Evolutionary conservation across 92 coral and sea anemone genomes (phyloP).

Genomic region (Heteractis magnifica): DNA sequence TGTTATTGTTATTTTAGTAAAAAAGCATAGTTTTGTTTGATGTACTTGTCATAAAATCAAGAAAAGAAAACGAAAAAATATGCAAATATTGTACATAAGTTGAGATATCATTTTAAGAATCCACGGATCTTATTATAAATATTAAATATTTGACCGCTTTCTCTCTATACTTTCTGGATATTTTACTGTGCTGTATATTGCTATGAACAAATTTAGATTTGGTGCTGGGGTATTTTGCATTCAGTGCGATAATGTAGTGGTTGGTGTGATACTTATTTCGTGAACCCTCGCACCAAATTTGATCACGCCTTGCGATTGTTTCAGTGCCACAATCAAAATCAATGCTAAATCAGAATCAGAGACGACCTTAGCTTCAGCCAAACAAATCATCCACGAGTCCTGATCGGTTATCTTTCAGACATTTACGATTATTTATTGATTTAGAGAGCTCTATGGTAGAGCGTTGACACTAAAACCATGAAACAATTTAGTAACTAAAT

Average conservation of each 20-base stretch:
- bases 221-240: not conserved
- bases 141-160: not conserved
- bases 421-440: not conserved
- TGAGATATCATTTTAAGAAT: constrained; percentile 26
- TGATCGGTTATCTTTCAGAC: not conserved
- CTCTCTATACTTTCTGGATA: not conserved
- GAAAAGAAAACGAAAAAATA: not conserved
- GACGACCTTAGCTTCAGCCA: not conserved
- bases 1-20: not conserved
- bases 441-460: not conserved
- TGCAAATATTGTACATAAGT: constrained; percentile 24
- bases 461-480: no score
- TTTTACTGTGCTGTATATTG: not conserved
- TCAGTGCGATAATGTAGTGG: not conserved
- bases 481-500: no score
- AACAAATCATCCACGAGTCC: not conserved
- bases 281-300: not conserved
- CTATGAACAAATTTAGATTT: not conserved
- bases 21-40: not conserved
- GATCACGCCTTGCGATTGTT: not conserved
- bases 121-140: constrained; percentile 17
- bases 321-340: not conserved
- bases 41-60: not conserved
- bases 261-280: not conserved
- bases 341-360: not conserved